Evolutionary conservation across 2,888 invertebrate species (phyloP).

Genomic region (Amorpha juglandis): DNA sequence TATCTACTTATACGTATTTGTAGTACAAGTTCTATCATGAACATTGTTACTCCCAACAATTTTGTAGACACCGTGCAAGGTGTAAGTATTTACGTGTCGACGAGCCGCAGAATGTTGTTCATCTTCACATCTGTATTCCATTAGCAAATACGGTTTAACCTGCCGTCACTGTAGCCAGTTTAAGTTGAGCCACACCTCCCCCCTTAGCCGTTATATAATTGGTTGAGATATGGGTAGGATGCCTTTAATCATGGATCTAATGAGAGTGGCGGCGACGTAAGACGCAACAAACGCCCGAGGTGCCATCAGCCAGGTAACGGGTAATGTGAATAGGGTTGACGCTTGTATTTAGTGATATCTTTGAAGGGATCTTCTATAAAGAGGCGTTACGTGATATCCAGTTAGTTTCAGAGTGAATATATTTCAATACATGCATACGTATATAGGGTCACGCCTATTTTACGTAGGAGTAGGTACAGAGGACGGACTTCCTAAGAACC

Average conservation of each 20-base stretch:
- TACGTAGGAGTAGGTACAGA: too few relatives aligned
- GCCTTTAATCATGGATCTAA: slow-evolving; percentile 69
- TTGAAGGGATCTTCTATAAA: background rate
- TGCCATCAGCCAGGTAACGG: slow-evolving; percentile 73
- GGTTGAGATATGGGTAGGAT: slow-evolving; percentile 56
- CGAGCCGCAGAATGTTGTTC: slow-evolving; percentile 71
- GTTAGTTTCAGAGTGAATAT: too few relatives aligned
- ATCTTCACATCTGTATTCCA: slow-evolving; percentile 79
- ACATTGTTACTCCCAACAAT: slow-evolving; percentile 9
- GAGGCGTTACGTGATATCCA: background rate
- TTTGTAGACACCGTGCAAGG: slow-evolving; percentile 36
- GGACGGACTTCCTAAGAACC: too few relatives aligned
- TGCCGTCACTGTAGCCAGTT: slow-evolving; percentile 58
- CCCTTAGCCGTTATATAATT: slow-evolving; percentile 50
- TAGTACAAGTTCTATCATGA: background rate
- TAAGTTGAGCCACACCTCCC: slow-evolving; percentile 48
- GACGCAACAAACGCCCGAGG: slow-evolving; percentile 79
- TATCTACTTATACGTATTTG: background rate
- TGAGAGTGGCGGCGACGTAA: slow-evolving; percentile 63
- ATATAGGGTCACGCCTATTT: too few relatives aligned
- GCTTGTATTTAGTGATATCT: slow-evolving; percentile 2
- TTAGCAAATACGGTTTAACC: slow-evolving; percentile 78
- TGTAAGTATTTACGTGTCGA: slow-evolving; percentile 60
- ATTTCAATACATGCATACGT: too few relatives aligned
- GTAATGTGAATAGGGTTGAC: slow-evolving; percentile 56